Evolutionary conservation across 2,888 invertebrate genomes (phyloP).

Genomic region (Julus scandinavius): DNA sequence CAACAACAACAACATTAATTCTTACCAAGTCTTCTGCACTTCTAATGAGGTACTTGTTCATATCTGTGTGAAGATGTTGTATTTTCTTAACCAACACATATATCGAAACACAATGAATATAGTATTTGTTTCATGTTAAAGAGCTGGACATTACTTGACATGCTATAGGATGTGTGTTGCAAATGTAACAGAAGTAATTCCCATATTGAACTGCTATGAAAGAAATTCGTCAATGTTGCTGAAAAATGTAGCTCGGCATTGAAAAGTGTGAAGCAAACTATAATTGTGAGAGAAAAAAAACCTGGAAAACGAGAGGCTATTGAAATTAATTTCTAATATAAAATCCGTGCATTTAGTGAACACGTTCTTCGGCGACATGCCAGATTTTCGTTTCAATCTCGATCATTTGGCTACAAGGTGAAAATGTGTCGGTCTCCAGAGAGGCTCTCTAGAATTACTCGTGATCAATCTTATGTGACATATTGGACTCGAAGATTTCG

Average conservation of each 20-base stretch:
- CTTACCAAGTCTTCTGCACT: too few relatives aligned
- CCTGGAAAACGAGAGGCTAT: background rate
- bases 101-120: too few relatives aligned
- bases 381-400: slow-evolving; percentile 34
- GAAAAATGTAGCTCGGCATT: background rate
- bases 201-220: too few relatives aligned
- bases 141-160: too few relatives aligned
- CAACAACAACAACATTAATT: too few relatives aligned
- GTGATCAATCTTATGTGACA: slow-evolving; percentile 37
- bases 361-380: background rate
- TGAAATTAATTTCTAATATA: slow-evolving; percentile 15
- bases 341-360: background rate
- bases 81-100: too few relatives aligned
- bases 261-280: background rate
- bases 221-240: too few relatives aligned
- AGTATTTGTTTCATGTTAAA: too few relatives aligned
- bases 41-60: too few relatives aligned
- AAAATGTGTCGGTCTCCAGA: slow-evolving; percentile 17
- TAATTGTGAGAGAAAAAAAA: background rate
- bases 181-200: too few relatives aligned
- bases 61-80: too few relatives aligned
- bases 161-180: too few relatives aligned
- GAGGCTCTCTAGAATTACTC: slow-evolving; percentile 20
- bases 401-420: slow-evolving; percentile 35
- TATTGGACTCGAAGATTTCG: slow-evolving; percentile 39